These are phyloP conservation scores for Brachionichthys hirsutus DNA, from an alignment of 2,113 vertebrate genomes.

Conservation along the genomic window DNA sequence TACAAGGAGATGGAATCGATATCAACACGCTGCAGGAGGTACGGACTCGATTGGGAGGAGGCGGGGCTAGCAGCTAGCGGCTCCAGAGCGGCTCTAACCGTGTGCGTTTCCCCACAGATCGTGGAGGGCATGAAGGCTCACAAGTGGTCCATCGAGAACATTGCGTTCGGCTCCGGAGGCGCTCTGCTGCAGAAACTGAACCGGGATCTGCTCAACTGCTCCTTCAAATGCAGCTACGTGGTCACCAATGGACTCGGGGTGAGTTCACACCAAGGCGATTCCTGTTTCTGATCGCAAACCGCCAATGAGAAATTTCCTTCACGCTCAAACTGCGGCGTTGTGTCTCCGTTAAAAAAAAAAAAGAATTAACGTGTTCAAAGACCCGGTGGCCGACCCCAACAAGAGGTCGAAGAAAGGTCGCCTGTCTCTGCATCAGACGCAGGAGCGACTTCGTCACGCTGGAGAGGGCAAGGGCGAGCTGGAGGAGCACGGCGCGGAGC, in stretches of 20 bases:
- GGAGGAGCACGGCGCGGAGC: conserved; percentile 92
- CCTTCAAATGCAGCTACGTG: conserved; percentile 98
- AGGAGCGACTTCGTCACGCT: conserved; percentile 89
- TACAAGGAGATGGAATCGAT: conserved; percentile 97
- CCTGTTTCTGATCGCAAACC: too few relatives aligned
- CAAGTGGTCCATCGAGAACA: conserved; percentile 96
- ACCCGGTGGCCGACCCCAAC: conserved; percentile 96
- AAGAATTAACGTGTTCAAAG: conserved; percentile 91
- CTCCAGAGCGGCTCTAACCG: background rate
- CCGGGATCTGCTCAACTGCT: conserved; percentile 97
- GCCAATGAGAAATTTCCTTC: too few relatives aligned
- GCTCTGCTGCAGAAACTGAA: conserved; percentile 96
- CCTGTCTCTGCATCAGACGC: conserved; percentile 89
- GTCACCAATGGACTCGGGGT: conserved; percentile 98
- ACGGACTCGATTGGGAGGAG: background rate
- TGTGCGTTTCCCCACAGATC: conserved; percentile 75
- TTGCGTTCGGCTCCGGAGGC: conserved; percentile 94
- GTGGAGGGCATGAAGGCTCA: conserved; percentile 97
- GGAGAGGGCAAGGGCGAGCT: conserved; percentile 96
- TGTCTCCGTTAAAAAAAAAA: conserved; percentile 66
- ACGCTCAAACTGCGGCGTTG: background rate
- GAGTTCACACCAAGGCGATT: conserved; percentile 72
- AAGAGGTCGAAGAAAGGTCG: conserved; percentile 98
- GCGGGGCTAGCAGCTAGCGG: background rate
- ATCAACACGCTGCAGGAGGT: conserved; percentile 98